These are phyloP conservation scores for Ptycholaimellus sp. DNA, from an alignment of 2,888 invertebrate species.

Conservation along the genomic window DNA sequence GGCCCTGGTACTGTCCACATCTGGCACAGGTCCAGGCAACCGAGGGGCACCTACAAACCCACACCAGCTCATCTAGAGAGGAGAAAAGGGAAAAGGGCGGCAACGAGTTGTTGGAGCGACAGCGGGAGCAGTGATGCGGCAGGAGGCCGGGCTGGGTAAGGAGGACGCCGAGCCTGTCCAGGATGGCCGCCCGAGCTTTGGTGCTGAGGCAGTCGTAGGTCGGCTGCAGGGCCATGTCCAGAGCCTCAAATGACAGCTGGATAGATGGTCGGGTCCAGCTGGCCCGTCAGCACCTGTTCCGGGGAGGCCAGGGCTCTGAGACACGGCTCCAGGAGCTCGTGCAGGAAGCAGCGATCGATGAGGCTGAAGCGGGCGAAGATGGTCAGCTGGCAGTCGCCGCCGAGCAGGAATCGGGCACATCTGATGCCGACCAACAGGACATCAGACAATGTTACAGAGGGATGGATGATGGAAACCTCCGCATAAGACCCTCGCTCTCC, in stretches of 20 bases:
- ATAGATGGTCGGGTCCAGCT: background rate
- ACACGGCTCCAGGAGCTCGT: slow-evolving; percentile 22
- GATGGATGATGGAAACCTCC: too few relatives aligned
- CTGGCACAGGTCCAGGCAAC: too few relatives aligned
- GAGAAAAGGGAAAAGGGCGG: too few relatives aligned
- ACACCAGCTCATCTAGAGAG: too few relatives aligned
- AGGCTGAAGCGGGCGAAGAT: slow-evolving; percentile 23
- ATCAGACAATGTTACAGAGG: too few relatives aligned
- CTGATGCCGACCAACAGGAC: too few relatives aligned
- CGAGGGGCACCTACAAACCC: too few relatives aligned
- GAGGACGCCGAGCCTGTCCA: slow-evolving; percentile 19
- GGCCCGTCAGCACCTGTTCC: slow-evolving; percentile 14
- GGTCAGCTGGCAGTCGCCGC: slow-evolving; percentile 16
- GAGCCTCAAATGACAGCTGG: too few relatives aligned
- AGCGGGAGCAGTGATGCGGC: slow-evolving; percentile 14
- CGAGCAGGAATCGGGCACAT: slow-evolving; percentile 20
- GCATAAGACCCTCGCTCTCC: slow-evolving; percentile 21
- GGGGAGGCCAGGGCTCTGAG: slow-evolving; percentile 19
- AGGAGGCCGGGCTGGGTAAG: slow-evolving; percentile 18
- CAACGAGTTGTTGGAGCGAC: too few relatives aligned
- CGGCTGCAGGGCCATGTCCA: slow-evolving; percentile 23
- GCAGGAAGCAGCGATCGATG: slow-evolving; percentile 23
- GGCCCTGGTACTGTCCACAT: too few relatives aligned
- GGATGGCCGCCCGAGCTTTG: slow-evolving; percentile 20
- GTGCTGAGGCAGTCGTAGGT: slow-evolving; percentile 23